Base-by-base conservation (phyloP, 23 tunicate genomes). In the Styela plicata region DNA sequence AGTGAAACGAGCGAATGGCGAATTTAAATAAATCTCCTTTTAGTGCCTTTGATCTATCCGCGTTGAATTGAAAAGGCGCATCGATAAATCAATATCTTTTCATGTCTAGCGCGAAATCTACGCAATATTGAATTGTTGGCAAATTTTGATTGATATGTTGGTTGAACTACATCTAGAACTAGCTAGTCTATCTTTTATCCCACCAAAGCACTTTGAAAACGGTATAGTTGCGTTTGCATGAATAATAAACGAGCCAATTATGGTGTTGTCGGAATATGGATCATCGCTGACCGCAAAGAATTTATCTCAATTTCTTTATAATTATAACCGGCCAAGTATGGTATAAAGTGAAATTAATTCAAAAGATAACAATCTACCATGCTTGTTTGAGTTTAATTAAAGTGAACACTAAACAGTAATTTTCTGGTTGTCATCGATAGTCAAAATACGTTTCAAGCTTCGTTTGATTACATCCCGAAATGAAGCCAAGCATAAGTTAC, bases 11-110 rank as follows among this genome's bases (percentile, higher is more conserved):
- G 31, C 30, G 31, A 67, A 67, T 16, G 31, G 31, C 71, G 30
- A 29, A 67, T 67, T 67, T 67, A 67, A 67, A 67, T 67, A 67
- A 67, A 67, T 29, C 71, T 25, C 71, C 31, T 67, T 29, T 67
- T 67, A 44, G 57, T 13, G 57, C 57, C 57, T 44, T 44, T 44
- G 57, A 44, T 44, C 57, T 13, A 13, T 44, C 57, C 57, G 57
- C 57, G 57, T 44, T 44, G 57, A 44, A 44, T 44, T 44, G 57
- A 44, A 44, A 44, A 44, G 57, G 57, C 57, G 13, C 57, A 44
- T 44, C 57, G 57, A 44, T 44, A 44, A 44, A 44, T 44, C 57
- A 44, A 44, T 44, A 44, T 7, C 13, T 44, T 44, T 44, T 44
- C 57, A 44, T 44, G 57, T 44, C 57, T 44, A 5, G 13, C 7